These are phyloP conservation scores for Shinisaurus crocodilurus DNA, from an alignment of 2,113 vertebrate genomes.

Conservation along the genomic window DNA sequence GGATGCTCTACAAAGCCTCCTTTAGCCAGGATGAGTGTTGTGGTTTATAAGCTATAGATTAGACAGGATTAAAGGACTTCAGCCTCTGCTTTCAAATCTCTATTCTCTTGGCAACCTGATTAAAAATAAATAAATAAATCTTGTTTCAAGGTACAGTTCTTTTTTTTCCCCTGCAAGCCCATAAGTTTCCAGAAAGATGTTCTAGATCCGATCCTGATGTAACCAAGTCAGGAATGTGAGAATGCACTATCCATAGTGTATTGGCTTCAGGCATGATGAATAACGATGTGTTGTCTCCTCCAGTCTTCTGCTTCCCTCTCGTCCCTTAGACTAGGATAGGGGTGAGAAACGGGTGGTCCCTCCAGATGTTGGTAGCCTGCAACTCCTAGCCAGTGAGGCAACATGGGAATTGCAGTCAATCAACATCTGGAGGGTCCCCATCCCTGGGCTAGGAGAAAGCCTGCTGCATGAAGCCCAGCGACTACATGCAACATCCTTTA, in stretches of 20 bases:
- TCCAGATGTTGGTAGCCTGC: no score
- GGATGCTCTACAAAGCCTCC: not conserved
- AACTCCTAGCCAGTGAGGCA: no score
- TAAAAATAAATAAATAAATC: not conserved
- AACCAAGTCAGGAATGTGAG: not conserved
- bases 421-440: no score
- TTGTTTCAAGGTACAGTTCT: conserved; percentile 17
- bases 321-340: no score
- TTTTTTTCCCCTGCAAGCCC: not conserved
- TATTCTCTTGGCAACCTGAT: not conserved
- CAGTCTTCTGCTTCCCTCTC: no score
- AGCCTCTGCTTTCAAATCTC: conserved; percentile 2
- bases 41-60: conserved; percentile 11
- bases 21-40: conserved; percentile 2
- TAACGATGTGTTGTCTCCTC: not conserved
- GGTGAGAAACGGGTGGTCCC: no score
- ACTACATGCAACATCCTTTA: no score
- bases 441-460: no score
- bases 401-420: no score
- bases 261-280: not conserved
- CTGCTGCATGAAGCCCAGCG: no score
- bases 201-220: no score
- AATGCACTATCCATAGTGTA: no score
- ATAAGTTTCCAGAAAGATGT: not conserved
- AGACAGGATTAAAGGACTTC: conserved; percentile 29